Conservation (phyloP, 2,113 vertebrate genomes). For the Epinephelus moara region DNA sequence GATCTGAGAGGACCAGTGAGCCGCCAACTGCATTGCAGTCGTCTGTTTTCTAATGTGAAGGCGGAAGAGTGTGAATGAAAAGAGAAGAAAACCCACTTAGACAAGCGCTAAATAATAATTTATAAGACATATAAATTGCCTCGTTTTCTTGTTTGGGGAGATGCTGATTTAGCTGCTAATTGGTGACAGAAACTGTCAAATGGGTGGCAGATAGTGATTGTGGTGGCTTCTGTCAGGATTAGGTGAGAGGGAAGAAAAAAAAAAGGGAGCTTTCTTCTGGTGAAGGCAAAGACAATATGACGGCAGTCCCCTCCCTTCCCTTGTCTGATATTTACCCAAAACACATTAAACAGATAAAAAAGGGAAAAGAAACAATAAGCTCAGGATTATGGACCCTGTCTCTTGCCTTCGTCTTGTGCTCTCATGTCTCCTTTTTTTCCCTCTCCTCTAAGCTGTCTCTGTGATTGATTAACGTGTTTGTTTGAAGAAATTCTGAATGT, state of each 20-base stretch:
- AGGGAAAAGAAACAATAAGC: slow-evolving; percentile 87
- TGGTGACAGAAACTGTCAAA: slow-evolving; percentile 99
- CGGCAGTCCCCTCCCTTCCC: slow-evolving; percentile 85
- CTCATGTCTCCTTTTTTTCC: slow-evolving; percentile 61
- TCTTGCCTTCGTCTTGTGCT: slow-evolving; percentile 69
- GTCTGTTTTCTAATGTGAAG: slow-evolving; percentile 87
- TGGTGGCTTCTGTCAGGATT: slow-evolving; percentile 92
- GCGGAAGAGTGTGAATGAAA: slow-evolving; percentile 65
- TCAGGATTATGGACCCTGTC: slow-evolving; percentile 89
- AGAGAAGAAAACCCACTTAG: slow-evolving; percentile 73
- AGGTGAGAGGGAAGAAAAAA: slow-evolving; percentile 87
- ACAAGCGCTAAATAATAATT: slow-evolving; percentile 82
- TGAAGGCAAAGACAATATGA: slow-evolving; percentile 89
- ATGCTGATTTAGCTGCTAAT: slow-evolving; percentile 99
- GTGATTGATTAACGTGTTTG: slow-evolving; percentile 95
- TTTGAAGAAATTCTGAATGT: slow-evolving; percentile 93
- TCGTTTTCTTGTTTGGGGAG: slow-evolving; percentile 91
- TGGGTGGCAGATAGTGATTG: slow-evolving; percentile 94
- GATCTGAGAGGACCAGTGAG: slow-evolving; percentile 78
- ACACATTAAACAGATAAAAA: slow-evolving; percentile 93
- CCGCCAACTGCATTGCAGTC: slow-evolving; percentile 85
- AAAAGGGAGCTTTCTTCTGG: slow-evolving; percentile 87
- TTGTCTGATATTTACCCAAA: slow-evolving; percentile 94
- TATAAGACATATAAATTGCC: slow-evolving; percentile 84
- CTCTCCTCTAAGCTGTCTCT: slow-evolving; percentile 85